Evolutionary conservation across 2,797 vertebrate genomes (phyloP).

Genomic region (Melanotaenia parkinsoni): DNA sequence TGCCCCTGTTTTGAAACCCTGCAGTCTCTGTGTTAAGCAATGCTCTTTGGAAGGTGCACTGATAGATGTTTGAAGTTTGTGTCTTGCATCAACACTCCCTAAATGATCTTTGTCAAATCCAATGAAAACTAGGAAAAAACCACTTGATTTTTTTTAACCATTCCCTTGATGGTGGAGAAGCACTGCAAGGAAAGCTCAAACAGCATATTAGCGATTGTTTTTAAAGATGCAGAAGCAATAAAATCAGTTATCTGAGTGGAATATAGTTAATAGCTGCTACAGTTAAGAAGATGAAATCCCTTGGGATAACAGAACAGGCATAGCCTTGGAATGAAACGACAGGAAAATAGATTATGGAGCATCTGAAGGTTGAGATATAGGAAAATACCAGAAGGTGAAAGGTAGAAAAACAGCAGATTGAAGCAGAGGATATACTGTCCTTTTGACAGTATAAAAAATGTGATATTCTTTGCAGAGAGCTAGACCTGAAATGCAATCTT

Average conservation of each 20-base stretch:
- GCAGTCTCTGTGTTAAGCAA: slow-evolving; percentile 61
- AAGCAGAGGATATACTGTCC: slow-evolving; percentile 51
- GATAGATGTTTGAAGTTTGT: slow-evolving; percentile 28
- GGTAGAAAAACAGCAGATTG: slow-evolving; percentile 50
- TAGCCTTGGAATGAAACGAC: slow-evolving; percentile 48
- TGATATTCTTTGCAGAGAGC: slow-evolving; percentile 72
- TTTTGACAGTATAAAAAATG: slow-evolving; percentile 55
- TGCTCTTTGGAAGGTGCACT: slow-evolving; percentile 34
- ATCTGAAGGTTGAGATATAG: slow-evolving; percentile 42
- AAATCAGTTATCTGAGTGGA: slow-evolving; percentile 37
- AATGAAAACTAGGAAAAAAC: slow-evolving; percentile 22
- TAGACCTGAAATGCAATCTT: slow-evolving; percentile 57
- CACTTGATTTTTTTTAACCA: slow-evolving; percentile 8
- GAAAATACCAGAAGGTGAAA: slow-evolving; percentile 68
- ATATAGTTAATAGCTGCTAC: slow-evolving; percentile 55
- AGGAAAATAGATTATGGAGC: slow-evolving; percentile 70
- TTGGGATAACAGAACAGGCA: slow-evolving; percentile 51
- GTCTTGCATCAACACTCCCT: slow-evolving; percentile 24
- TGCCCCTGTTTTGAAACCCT: slow-evolving; percentile 66
- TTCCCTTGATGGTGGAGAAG: not conserved
- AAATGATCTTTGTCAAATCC: slow-evolving; percentile 25
- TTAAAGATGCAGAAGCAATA: slow-evolving; percentile 32
- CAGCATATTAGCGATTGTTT: not conserved
- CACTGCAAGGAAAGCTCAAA: not conserved
- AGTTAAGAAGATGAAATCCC: slow-evolving; percentile 65